A percentile compares a stretch with the other conserved stretches of the same genome.
These are phyloP conservation scores for Spisula solida DNA, from an alignment of 2,888 invertebrate species.

Conservation along the genomic window DNA sequence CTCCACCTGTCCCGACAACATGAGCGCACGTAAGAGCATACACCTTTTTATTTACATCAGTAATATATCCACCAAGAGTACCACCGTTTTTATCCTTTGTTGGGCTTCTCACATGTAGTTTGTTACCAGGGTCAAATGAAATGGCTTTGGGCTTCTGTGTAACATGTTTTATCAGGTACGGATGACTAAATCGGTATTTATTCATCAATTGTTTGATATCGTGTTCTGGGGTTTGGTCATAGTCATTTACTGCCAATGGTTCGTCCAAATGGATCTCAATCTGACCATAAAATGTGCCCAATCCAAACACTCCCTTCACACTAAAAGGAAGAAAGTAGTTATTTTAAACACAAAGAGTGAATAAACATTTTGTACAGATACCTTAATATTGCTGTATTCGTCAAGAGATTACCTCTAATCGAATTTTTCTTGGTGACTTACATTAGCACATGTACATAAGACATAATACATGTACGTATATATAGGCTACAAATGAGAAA, in stretches of 20 bases:
- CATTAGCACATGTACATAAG: no score
- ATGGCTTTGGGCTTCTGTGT: neutral
- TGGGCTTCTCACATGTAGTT: neutral
- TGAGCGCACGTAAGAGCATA: constrained; percentile 27
- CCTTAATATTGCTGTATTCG: no score
- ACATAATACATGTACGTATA: no score
- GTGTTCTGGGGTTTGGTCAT: neutral
- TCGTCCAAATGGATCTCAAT: neutral
- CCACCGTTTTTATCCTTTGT: neutral
- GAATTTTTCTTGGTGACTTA: no score
- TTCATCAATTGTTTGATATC: neutral
- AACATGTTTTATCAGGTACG: neutral
- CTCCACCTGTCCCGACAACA: neutral
- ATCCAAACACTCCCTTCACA: neutral
- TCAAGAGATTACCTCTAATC: no score
- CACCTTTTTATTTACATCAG: neutral
- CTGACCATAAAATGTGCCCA: constrained; percentile 20
- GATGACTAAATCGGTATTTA: neutral
- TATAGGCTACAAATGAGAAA: no score
- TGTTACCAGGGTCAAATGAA: constrained; percentile 18
- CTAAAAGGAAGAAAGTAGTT: neutral
- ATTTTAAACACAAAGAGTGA: no score
- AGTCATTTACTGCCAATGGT: neutral
- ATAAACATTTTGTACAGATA: no score
- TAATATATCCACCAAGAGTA: constrained; percentile 26